Evolutionary conservation across 1,140 invertebrate genomes (phyloP).

Genomic region (Lineus longissimus): DNA sequence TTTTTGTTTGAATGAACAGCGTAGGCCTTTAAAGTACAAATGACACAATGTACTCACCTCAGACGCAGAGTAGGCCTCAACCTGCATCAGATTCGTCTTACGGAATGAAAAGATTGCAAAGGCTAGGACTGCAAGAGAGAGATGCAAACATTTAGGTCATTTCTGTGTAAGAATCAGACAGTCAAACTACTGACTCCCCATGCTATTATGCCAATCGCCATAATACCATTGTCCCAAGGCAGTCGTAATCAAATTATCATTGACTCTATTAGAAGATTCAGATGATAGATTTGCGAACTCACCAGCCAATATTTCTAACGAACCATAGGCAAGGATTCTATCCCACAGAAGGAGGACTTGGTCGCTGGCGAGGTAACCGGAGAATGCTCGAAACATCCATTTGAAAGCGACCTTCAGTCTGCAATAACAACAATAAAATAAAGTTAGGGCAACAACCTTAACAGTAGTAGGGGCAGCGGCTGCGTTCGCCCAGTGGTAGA

Average conservation of each 20-base stretch:
- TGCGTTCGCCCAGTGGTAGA: no score
- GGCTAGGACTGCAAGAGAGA: slow-evolving; percentile 63
- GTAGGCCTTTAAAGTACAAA: background rate
- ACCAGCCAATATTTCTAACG: slow-evolving; percentile 77
- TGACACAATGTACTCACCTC: slow-evolving; percentile 59
- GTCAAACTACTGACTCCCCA: no score
- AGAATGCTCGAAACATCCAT: slow-evolving; percentile 93
- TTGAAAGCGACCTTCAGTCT: slow-evolving; percentile 88
- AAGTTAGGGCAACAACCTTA: no score
- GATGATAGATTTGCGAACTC: slow-evolving; percentile 5
- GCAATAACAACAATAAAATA: slow-evolving; percentile 25
- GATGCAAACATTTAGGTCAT: background rate
- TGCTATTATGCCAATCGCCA: no score
- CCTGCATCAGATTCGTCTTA: slow-evolving; percentile 87
- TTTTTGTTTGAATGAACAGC: background rate
- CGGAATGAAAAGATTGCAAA: slow-evolving; percentile 86
- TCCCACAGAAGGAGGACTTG: slow-evolving; percentile 91
- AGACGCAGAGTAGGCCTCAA: slow-evolving; percentile 75
- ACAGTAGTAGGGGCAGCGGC: no score
- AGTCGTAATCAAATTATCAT: no score
- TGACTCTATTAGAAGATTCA: no score
- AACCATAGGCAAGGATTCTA: slow-evolving; percentile 84
- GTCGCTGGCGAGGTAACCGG: slow-evolving; percentile 85
- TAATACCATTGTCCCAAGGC: no score
- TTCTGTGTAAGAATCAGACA: no score